Conservation (phyloP, 2,888 invertebrate genomes). For the Cistogaster globosa region DNA sequence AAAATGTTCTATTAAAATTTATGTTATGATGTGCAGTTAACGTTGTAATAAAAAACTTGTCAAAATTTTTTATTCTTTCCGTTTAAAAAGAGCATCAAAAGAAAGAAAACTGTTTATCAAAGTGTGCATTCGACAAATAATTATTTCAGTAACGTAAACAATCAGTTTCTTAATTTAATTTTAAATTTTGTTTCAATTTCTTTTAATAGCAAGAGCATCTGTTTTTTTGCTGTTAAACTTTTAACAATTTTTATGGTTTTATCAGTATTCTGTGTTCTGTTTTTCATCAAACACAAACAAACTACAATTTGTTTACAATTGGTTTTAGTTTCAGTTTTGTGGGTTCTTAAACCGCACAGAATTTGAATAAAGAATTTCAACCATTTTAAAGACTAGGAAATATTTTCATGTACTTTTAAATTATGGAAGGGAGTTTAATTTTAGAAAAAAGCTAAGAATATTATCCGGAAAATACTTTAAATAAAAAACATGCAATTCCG, state of each 20-base stretch:
- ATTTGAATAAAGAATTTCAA: neutral
- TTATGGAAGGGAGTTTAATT: too few species aligned
- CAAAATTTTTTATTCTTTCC: conserved; percentile 32
- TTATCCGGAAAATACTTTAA: too few species aligned
- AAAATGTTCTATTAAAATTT: neutral
- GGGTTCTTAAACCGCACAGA: neutral
- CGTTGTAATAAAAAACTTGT: conserved; percentile 30
- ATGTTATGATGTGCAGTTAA: conserved; percentile 21
- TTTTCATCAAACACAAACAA: neutral
- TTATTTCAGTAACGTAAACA: conserved; percentile 48
- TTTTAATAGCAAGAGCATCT: conserved; percentile 36
- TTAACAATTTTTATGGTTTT: conserved; percentile 19
- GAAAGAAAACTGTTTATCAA: conserved; percentile 20
- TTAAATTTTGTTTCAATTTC: conserved; percentile 3
- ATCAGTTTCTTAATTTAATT: conserved; percentile 15
- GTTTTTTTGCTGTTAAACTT: conserved; percentile 35
- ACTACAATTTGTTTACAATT: conserved; percentile 10
- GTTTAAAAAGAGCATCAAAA: conserved; percentile 1
- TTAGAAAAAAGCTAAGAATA: too few species aligned
- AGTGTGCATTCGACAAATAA: conserved; percentile 28
- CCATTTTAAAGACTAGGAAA: too few species aligned
- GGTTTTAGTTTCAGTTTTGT: neutral
- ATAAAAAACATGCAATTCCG: too few species aligned
- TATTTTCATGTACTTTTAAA: too few species aligned
- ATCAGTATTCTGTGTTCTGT: conserved; percentile 8